Evolutionary conservation across 1,140 invertebrate genomes (phyloP), one percentile per base, ranked within the genome.

Genomic region (Homarus americanus): DNA sequence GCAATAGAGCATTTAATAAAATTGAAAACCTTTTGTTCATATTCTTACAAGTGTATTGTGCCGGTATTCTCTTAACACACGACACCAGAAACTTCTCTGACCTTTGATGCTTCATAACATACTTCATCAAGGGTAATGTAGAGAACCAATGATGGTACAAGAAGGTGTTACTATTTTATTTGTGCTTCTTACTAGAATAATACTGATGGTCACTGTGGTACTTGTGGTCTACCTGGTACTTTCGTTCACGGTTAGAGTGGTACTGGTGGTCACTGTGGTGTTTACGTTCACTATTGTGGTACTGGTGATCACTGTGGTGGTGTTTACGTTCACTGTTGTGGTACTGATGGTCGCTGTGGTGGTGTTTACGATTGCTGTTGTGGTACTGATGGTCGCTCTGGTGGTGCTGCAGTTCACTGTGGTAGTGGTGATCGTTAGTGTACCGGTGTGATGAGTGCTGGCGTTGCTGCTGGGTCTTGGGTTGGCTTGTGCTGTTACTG

Each of bases 191-290:
- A 28, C 80, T 90, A 32, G 80, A 78, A 44, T 78, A 90, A 73
- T 90, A 90, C 73, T 90, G 88, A 76, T 90, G 88, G 44, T 90
- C 88, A 58, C 34, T 76, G 73, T 90, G 88, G 72, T 83, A 90
- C 20, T 80, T 44, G 28, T 90, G 80, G 58, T 76, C 82, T 20
- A 34, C 34, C n/a, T 40, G 80, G 34, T 90, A 83, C 38, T 90
- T 90, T 34, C 78, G 76, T 7, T 89, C 87, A 40, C 87, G 63
- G 53, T 32, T 90, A 24, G 80, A 76, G 28, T 90, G 88, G 34
- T 90, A 90, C 53, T 90, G 88, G 20, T 90, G 88, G 72, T 90
- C 86, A 20, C 36, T 84, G 69, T 85, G 83, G 28, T 85, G 83
- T 36, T 85, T 82, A 5, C 49, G 69, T 24, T 72, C 63, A 34